phyloP scores from a whole-genome alignment of 2,797 vertebrate species.

The Microctenopoma steveboyesi region DNA sequence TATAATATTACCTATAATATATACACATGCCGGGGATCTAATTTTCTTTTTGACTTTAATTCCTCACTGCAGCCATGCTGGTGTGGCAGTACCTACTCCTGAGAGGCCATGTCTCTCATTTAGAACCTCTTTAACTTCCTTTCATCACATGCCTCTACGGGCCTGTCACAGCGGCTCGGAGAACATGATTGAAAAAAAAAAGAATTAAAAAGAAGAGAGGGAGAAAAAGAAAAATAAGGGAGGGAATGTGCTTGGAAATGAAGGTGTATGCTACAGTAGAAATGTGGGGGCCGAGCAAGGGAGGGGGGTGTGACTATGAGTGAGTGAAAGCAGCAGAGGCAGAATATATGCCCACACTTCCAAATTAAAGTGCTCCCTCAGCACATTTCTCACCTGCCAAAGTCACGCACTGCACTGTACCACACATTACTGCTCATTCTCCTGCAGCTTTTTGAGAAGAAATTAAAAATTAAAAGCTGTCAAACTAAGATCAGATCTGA shows the following conservation, averaged over 20 bases:
- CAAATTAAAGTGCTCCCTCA: constrained; percentile 80
- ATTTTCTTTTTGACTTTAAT: constrained; percentile 5
- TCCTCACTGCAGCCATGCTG: constrained; percentile 1
- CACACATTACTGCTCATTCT: constrained; percentile 69
- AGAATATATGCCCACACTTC: constrained; percentile 80
- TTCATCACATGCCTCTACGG: constrained; percentile 54
- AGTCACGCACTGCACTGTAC: constrained; percentile 64
- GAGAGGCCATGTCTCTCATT: constrained; percentile 52
- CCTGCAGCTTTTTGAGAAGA: constrained; percentile 42
- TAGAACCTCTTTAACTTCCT: constrained; percentile 52
- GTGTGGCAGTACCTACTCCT: constrained; percentile 4
- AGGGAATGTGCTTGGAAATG: constrained; percentile 1
- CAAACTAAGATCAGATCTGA: constrained; percentile 86
- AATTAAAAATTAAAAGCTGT: constrained; percentile 79
- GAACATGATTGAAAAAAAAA: constrained; percentile 10
- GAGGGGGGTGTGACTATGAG: constrained; percentile 60
- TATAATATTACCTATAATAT: not conserved
- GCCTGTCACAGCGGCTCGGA: constrained; percentile 13
- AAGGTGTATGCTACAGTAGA: constrained; percentile 14
- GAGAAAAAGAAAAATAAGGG: constrained; percentile 8
- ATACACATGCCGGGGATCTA: not conserved
- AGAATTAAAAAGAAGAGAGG: constrained; percentile 12
- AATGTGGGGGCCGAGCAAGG: constrained; percentile 10
- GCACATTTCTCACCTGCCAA: constrained; percentile 84
- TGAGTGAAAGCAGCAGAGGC: constrained; percentile 68